Base-by-base conservation (phyloP, 2,888 invertebrate genomes). In the Graphium colonna region DNA sequence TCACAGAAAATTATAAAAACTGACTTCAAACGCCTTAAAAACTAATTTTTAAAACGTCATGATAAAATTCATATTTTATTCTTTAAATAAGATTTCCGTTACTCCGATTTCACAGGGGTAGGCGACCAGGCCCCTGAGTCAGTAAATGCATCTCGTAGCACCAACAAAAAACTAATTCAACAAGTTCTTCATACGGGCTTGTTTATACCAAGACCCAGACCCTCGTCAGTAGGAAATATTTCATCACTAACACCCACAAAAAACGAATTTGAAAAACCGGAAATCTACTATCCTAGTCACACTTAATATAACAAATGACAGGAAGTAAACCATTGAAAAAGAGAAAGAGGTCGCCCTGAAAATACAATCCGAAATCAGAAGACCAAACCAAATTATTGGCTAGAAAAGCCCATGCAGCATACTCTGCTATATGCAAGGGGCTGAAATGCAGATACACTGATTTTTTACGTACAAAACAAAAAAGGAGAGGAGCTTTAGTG, bases 401-500 rank as follows among this genome's bases (percentile, higher is more conserved):
- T 44, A 9, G n/a, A 9, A 51, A 52, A 47, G 5, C 49, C 0
- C 1, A 9, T 33, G 33, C 3, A 10, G 9, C 33, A 9, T 33
- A 33, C 9, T 33, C 47, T 8, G 52, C 56, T 15, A 48, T 60
- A 48, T 16, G 39, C 3, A 55, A 60, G 41, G 48, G 51, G 36
- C 15, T 60, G 16, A 16, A 60, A 33, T 18, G 9, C 3, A 57
- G 38, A 55, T 39, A 55, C 8, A 59, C 57, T 39, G 59, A 59
- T 44, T 59, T 53, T 33, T 57, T 16, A 59, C 47, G 26, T 57
- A 59, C 39, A 43, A 57, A 47, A 52, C 55, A n/a, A 59, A 59
- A 28, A 28, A 56, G 16, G 52, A 62, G 3, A 51, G 48, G 1
- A 53, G 28, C 15, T 59, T 55, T 31, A 59, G 28, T 48, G 61